phyloP scores from a whole-genome alignment of 2,888 invertebrate genomes.

The Eueremaeus valkanovi region DNA sequence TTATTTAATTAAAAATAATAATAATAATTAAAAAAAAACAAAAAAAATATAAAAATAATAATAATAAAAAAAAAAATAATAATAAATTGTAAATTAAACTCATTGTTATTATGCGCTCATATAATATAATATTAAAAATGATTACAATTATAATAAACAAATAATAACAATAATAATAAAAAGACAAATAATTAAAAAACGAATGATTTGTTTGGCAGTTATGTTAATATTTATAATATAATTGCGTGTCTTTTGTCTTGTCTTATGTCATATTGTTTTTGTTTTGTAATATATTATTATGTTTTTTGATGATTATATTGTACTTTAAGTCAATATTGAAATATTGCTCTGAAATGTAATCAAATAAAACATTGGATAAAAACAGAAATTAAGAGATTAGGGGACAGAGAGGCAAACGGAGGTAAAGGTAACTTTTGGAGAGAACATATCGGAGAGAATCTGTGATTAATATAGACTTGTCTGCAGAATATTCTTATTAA shows the following conservation, averaged over 20 bases:
- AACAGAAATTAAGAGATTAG: neutral
- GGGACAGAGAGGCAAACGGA: no score
- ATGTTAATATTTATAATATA: neutral
- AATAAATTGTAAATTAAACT: no score
- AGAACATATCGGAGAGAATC: no score
- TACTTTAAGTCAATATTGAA: neutral
- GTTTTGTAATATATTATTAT: no score
- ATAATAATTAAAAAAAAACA: no score
- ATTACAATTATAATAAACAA: neutral
- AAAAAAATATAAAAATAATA: no score
- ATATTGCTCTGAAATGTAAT: neutral
- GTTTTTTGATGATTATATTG: neutral
- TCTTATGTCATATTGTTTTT: neutral
- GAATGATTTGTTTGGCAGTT: slow-evolving; percentile 1
- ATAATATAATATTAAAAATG: neutral
- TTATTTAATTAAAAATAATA: no score
- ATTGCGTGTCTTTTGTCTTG: neutral
- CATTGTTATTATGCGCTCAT: neutral
- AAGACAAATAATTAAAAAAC: neutral
- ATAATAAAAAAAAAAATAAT: no score
- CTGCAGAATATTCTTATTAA: neutral
- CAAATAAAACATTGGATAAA: neutral
- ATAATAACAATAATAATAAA: neutral
- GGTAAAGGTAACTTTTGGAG: no score
- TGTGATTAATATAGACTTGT: no score